These are phyloP conservation scores for Brachionus asplanchnoidis DNA, from an alignment of 1,140 invertebrate species.

Conservation along the genomic window DNA sequence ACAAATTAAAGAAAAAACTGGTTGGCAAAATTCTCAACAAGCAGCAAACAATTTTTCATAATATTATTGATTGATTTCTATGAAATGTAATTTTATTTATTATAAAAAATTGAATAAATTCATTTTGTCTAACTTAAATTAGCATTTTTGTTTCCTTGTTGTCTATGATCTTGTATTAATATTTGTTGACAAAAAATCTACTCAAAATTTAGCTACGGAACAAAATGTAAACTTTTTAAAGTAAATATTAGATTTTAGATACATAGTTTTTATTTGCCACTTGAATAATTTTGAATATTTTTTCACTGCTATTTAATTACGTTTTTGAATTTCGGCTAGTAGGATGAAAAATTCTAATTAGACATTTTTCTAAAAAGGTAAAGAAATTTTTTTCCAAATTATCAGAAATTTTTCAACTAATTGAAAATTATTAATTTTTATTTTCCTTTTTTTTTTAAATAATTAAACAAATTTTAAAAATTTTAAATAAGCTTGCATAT, in stretches of 20 bases:
- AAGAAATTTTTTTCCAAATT: too few relatives aligned
- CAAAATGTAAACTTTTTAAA: not conserved
- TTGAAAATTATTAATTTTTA: too few relatives aligned
- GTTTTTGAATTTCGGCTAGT: too few relatives aligned
- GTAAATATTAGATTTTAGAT: not conserved
- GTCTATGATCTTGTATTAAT: not conserved
- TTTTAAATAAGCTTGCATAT: too few relatives aligned
- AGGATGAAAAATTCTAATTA: too few relatives aligned
- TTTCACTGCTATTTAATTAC: too few relatives aligned
- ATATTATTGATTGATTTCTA: not conserved
- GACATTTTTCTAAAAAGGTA: too few relatives aligned
- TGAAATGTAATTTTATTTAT: not conserved
- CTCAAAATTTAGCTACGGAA: not conserved
- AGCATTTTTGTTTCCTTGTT: not conserved
- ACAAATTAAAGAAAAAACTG: not conserved
- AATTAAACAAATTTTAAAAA: too few relatives aligned
- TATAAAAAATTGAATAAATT: not conserved
- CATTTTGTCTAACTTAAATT: not conserved
- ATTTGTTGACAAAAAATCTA: not conserved
- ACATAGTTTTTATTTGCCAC: too few relatives aligned
- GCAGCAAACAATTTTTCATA: not conserved
- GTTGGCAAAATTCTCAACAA: not conserved
- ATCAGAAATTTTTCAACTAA: too few relatives aligned
- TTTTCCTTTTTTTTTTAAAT: too few relatives aligned
- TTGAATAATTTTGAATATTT: too few relatives aligned